Percentiles rank a stretch among this genome's conserved stretches.
These are phyloP conservation scores for Alectoris magna DNA, from an alignment of 2,797 vertebrate species.

Conservation along the genomic window DNA sequence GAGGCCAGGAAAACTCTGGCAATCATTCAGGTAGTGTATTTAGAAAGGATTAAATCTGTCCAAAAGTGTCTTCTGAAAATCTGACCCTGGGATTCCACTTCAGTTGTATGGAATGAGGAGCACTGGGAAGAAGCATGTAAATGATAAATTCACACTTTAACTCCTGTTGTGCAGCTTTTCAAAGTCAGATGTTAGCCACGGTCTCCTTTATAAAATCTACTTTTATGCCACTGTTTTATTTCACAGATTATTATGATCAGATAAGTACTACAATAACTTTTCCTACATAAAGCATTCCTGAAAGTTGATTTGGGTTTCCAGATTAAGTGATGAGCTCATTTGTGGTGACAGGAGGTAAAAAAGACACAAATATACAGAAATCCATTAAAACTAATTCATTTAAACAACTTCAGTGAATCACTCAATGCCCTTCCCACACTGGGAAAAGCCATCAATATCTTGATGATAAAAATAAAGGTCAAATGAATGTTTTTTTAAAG, in stretches of 20 bases:
- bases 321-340: constrained; percentile 37
- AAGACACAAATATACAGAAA: constrained; percentile 51
- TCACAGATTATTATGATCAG: not conserved
- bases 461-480: constrained; percentile 3
- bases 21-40: not conserved
- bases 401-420: constrained; percentile 39
- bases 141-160: not conserved
- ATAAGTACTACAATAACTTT: not conserved
- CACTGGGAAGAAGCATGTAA: not conserved
- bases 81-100: not conserved
- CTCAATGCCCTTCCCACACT: not conserved
- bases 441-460: constrained; percentile 4
- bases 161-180: not conserved
- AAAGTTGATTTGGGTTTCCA: constrained; percentile 10
- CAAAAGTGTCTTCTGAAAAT: not conserved
- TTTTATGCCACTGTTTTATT: not conserved
- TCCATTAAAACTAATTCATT: constrained; percentile 48
- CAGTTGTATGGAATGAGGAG: not conserved
- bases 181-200: not conserved
- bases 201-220: not conserved
- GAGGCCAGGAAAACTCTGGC: not conserved
- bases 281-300: not conserved
- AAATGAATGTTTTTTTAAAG: not conserved
- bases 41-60: not conserved
- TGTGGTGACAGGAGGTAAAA: not conserved